A percentile compares a stretch with the other conserved stretches of the same genome.
phyloP scores from a whole-genome alignment of 2,888 invertebrate genomes.

The Pyrrhia umbra region DNA sequence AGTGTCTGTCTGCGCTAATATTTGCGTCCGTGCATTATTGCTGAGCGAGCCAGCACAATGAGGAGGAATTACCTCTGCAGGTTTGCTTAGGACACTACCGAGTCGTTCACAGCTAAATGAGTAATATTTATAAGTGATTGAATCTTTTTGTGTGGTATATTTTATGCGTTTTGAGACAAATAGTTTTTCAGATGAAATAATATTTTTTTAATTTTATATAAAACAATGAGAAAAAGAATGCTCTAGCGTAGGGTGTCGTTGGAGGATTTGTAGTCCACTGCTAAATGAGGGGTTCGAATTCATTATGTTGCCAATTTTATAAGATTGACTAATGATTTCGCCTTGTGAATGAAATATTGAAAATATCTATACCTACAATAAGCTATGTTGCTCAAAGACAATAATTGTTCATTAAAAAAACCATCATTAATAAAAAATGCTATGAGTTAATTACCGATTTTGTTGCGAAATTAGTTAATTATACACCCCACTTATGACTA shows the following conservation, averaged over 20 bases:
- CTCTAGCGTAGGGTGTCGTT: too few relatives aligned
- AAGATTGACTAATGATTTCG: too few relatives aligned
- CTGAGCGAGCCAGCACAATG: conserved; percentile 80
- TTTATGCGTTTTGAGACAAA: not conserved
- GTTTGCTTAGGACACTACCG: conserved; percentile 49
- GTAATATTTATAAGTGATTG: conserved; percentile 39
- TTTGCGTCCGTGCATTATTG: conserved; percentile 87
- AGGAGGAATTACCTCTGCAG: conserved; percentile 77
- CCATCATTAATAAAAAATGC: not conserved
- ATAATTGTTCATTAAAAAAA: not conserved
- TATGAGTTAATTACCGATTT: not conserved
- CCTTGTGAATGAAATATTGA: too few relatives aligned
- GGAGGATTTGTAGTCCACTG: too few relatives aligned
- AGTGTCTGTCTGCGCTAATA: conserved; percentile 87
- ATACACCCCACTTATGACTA: not conserved
- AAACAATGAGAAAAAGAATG: too few relatives aligned
- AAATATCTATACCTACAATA: too few relatives aligned
- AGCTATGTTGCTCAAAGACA: too few relatives aligned
- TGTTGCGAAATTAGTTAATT: conserved; percentile 1
- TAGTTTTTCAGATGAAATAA: not conserved
- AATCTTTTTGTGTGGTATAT: not conserved
- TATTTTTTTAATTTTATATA: not conserved
- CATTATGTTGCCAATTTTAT: too few relatives aligned
- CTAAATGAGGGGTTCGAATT: too few relatives aligned
- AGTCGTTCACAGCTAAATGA: conserved; percentile 34